phyloP scores from a whole-genome alignment of 2,113 vertebrate genomes.

The Poecile atricapillus region DNA sequence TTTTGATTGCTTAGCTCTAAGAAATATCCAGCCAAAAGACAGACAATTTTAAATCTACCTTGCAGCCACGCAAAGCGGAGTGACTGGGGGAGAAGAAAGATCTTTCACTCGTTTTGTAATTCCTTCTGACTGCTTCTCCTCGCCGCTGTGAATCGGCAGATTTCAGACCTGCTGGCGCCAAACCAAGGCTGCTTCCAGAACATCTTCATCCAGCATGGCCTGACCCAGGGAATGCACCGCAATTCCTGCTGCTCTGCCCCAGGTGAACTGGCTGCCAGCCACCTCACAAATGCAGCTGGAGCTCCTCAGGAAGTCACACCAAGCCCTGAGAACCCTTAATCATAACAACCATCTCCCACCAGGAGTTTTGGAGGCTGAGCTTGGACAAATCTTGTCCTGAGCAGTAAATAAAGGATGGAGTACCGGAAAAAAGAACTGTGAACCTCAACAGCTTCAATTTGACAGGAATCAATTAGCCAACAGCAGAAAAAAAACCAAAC shows the following conservation, averaged over 20 bases:
- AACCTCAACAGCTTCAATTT: not conserved
- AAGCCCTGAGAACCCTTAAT: not conserved
- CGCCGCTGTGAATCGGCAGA: fast-evolving
- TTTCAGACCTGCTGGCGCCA: not conserved
- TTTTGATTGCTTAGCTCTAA: not conserved
- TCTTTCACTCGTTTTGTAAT: not conserved
- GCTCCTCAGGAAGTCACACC: not conserved
- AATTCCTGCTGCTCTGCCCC: not conserved
- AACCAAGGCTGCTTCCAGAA: not conserved
- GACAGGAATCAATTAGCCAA: not conserved
- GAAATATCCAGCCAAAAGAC: not conserved
- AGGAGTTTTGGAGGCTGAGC: not conserved
- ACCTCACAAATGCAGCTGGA: not conserved
- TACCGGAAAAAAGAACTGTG: not conserved
- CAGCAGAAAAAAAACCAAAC: not conserved
- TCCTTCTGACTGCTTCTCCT: not conserved
- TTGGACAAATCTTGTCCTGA: not conserved
- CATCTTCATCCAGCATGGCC: not conserved
- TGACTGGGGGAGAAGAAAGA: not conserved
- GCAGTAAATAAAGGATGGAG: not conserved
- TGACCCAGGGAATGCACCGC: fast-evolving
- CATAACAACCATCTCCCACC: fast-evolving
- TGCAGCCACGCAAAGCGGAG: not conserved
- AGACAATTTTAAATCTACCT: not conserved
- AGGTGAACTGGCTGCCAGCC: not conserved